Conservation (phyloP, 2,113 vertebrate genomes). For the Tragelaphus strepsiceros region DNA sequence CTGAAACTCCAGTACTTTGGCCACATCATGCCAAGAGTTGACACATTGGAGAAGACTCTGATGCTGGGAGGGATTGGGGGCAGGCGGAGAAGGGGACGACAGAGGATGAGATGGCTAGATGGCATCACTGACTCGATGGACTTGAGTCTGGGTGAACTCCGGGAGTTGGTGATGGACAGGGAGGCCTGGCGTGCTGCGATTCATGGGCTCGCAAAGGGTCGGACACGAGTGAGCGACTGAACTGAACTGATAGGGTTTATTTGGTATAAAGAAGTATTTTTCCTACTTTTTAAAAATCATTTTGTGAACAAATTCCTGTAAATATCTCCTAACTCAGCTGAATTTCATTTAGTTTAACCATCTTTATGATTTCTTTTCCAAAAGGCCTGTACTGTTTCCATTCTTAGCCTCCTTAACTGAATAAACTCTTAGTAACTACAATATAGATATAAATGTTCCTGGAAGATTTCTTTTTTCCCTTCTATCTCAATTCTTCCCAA, state of each 20-base stretch:
- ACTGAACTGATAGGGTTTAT: not conserved
- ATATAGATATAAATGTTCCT: not conserved
- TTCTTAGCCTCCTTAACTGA: not conserved
- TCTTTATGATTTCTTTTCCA: not conserved
- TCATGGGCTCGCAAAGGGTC: too few species aligned
- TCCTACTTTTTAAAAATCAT: not conserved
- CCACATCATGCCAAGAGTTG: too few species aligned
- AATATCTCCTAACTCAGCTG: not conserved
- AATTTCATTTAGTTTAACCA: not conserved
- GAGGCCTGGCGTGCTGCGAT: too few species aligned
- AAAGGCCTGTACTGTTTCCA: not conserved
- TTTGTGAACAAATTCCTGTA: not conserved
- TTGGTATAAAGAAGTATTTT: not conserved
- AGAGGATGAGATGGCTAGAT: too few species aligned
- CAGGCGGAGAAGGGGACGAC: too few species aligned
- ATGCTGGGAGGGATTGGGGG: too few species aligned
- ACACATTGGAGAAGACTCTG: too few species aligned
- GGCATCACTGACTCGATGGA: too few species aligned
- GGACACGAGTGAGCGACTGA: too few species aligned
- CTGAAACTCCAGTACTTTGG: too few species aligned
- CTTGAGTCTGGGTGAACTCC: too few species aligned
- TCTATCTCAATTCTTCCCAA: not conserved
- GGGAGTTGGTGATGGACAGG: too few species aligned
- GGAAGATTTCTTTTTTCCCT: not conserved
- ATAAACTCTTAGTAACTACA: not conserved